These are phyloP conservation scores for Phoxinus dragarum DNA, from an alignment of 2,797 vertebrate genomes.

Conservation along the genomic window DNA sequence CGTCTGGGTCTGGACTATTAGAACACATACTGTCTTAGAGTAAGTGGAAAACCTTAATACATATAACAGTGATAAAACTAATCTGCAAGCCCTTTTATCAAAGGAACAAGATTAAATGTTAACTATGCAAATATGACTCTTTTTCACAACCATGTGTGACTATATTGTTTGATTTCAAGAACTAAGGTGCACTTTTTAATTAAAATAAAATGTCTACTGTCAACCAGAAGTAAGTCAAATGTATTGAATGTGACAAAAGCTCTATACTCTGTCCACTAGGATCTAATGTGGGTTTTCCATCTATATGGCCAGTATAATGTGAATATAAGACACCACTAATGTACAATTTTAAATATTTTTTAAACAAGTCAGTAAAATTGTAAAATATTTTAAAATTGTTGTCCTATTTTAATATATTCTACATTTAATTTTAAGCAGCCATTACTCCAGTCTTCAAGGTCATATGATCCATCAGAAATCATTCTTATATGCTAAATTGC, in stretches of 20 bases:
- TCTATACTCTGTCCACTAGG: neutral
- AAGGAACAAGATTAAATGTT: neutral
- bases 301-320: neutral
- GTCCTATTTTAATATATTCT: neutral
- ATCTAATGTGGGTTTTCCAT: neutral
- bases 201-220: constrained; percentile 19
- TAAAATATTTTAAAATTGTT: neutral
- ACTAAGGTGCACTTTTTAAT: constrained; percentile 2
- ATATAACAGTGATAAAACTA: neutral
- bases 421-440: neutral
- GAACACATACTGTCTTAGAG: constrained; percentile 64
- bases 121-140: constrained; percentile 3
- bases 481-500: neutral
- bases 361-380: neutral
- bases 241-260: neutral
- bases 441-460: neutral
- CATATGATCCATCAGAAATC: neutral
- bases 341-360: neutral
- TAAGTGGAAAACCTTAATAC: constrained; percentile 15
- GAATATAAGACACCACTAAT: neutral
- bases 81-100: neutral
- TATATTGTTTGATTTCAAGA: constrained; percentile 10
- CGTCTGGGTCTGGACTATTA: constrained; percentile 14
- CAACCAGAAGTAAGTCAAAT: neutral
- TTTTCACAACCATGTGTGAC: constrained; percentile 6